A percentile compares a stretch with the other conserved stretches of the same genome.
Conservation (phyloP, 2,888 invertebrate genomes). For the Ochropleura plecta region DNA sequence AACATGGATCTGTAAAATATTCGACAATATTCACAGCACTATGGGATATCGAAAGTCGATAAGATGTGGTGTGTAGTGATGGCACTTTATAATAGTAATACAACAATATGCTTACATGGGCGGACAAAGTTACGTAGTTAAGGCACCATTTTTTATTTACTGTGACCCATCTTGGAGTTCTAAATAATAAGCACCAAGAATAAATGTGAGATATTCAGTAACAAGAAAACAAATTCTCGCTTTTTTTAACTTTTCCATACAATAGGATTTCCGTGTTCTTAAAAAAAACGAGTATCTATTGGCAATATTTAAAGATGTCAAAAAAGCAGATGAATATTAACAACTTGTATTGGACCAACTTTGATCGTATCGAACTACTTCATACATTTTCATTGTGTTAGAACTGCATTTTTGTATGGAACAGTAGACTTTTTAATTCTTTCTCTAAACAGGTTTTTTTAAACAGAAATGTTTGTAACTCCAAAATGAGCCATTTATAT, state of each 20-base stretch:
- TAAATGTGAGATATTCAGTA: background rate
- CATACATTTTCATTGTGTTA: background rate
- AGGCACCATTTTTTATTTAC: constrained; percentile 80
- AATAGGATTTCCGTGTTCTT: too few relatives aligned
- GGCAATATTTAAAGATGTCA: background rate
- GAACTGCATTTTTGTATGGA: background rate
- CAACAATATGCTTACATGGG: constrained; percentile 73
- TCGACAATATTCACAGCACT: constrained; percentile 59
- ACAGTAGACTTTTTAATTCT: background rate
- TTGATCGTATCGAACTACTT: too few relatives aligned
- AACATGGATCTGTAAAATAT: constrained; percentile 35
- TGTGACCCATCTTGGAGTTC: constrained; percentile 44
- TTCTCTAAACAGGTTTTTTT: background rate
- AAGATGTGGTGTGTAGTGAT: constrained; percentile 45
- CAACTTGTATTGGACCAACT: background rate
- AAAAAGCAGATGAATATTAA: background rate
- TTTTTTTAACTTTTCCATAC: too few relatives aligned
- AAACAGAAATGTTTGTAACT: constrained; percentile 2
- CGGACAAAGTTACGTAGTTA: constrained; percentile 84
- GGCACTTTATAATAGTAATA: constrained; percentile 62
- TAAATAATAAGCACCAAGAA: background rate
- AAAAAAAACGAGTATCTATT: background rate
- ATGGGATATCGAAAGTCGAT: constrained; percentile 24
- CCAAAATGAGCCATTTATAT: constrained; percentile 52
- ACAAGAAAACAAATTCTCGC: too few relatives aligned